Conservation (phyloP, 2,113 vertebrate genomes). For the Proteles cristata region DNA sequence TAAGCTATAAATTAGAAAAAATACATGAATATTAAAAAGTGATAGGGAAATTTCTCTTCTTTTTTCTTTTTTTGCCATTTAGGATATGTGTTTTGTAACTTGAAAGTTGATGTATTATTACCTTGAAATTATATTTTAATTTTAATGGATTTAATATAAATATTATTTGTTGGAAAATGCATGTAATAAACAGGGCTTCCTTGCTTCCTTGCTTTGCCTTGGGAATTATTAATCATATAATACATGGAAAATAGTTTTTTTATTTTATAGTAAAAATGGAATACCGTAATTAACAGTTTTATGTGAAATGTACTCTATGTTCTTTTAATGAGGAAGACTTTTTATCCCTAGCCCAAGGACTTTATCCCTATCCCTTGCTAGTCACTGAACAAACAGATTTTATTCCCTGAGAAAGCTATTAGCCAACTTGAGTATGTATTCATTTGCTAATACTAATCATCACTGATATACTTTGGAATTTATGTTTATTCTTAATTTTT, state of each 20-base stretch:
- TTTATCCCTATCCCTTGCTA: not conserved
- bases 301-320: not conserved
- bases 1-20: not conserved
- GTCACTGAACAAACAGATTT: conserved; percentile 1
- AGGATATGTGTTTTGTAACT: not conserved
- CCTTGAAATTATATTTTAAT: not conserved
- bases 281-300: conserved; percentile 25
- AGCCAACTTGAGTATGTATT: not conserved
- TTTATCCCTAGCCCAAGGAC: not conserved
- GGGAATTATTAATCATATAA: not conserved
- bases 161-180: not conserved
- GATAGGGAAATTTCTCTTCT: not conserved
- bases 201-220: not conserved
- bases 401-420: conserved; percentile 58
- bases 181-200: not conserved
- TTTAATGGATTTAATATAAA: not conserved
- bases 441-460: not conserved
- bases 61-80: not conserved
- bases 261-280: not conserved
- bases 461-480: not conserved
- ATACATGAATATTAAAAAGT: not conserved
- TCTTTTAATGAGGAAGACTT: conserved; percentile 46
- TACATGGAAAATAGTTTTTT: not conserved
- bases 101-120: not conserved
- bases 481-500: too few species aligned